A percentile compares a stretch with the other conserved stretches of the same genome.
phyloP scores from a whole-genome alignment of 2,888 invertebrate genomes.

The Spilosoma lubricipeda region DNA sequence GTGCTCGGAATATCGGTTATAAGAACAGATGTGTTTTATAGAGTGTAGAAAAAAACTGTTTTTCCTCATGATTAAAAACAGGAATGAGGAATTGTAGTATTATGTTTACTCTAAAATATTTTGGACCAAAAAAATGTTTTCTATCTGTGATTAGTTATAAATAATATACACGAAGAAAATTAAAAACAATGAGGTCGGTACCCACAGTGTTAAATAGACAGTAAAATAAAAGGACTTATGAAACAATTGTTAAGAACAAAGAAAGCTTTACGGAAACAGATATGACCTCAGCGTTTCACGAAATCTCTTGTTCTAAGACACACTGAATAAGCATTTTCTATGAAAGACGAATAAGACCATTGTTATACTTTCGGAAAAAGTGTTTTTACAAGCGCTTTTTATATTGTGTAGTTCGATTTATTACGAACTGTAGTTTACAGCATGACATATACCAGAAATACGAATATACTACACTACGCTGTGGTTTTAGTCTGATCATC shows the following conservation, averaged over 20 bases:
- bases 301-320: background rate
- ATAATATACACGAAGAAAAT: background rate
- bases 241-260: background rate
- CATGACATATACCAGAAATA: background rate
- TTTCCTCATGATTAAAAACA: too few species aligned
- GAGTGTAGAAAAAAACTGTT: too few species aligned
- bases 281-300: background rate
- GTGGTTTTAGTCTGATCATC: background rate
- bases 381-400: background rate
- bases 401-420: too few species aligned
- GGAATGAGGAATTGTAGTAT: too few species aligned
- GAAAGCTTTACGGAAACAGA: background rate
- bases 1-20: background rate
- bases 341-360: background rate
- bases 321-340: background rate
- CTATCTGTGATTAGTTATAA: too few species aligned
- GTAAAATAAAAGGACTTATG: background rate
- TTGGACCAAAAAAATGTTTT: too few species aligned
- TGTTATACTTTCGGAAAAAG: background rate
- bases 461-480: background rate
- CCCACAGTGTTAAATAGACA: background rate
- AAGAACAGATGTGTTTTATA: too few species aligned
- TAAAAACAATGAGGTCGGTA: background rate
- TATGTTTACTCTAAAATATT: too few species aligned
- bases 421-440: background rate